Base-by-base conservation (phyloP, 2,888 invertebrate species). In the Smittia sp. region DNA sequence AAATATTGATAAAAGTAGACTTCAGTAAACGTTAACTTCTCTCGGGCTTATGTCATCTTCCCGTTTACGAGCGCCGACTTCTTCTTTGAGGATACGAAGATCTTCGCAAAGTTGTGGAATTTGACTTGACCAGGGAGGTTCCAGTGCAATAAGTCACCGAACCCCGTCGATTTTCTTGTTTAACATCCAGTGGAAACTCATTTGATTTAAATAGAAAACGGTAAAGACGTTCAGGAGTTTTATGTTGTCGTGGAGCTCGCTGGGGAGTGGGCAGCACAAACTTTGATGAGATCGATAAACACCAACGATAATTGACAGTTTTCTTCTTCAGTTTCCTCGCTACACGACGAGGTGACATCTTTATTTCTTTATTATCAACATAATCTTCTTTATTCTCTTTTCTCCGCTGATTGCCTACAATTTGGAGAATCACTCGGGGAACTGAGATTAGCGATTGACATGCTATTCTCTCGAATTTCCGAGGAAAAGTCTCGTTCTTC, bases 281-380 rank as follows among this genome's bases (percentile, higher is more conserved):
- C 24, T 52, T 54, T 3, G 46, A 68, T 39, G 13, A 32, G 20
- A 41, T 46, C 54, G 11, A 63, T 63, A 24, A 63, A 63, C 27
- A 27, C 27, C 32, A 72, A 22, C 58, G 27, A 72, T 72, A 58
- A 62, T 39, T 72, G 62, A 72, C 72, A 72, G 32, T 58, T 2
- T 70, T 38, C 54, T 20, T 15, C 15, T 24, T 27, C 22, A 63
- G 20, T n/a, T 27, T 58, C 63, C 25, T 4, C 24, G 18, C 38
- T n/a, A 52, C 9, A 41, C 32, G 70, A 70, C 54, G 22, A 72
- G 62, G 62, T 72, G 72, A 72, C 72, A 72, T 58, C 38, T 72
- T 72, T 72, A 72, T 72, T 69, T 27, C 27, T 69, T 69, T 54
- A 27, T 72, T 72, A 72, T 58, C 72, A 54, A 22, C 22, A 62